Conservation (phyloP, 1,140 invertebrate species). For the Aphis craccivora region DNA sequence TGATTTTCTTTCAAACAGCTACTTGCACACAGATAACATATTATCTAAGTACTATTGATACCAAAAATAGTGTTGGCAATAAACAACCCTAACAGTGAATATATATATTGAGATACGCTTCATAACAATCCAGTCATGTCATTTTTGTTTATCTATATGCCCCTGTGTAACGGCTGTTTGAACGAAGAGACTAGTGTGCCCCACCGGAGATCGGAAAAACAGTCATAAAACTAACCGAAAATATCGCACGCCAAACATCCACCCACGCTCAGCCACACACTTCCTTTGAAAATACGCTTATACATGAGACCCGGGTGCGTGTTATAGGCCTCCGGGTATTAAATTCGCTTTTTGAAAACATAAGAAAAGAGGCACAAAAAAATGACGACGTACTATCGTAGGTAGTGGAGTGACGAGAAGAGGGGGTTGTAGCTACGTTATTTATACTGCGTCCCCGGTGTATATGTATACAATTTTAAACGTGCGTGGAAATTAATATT, state of each 20-base stretch:
- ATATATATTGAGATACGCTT: constrained; percentile 30
- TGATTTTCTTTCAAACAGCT: not conserved
- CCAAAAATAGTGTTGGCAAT: constrained; percentile 14
- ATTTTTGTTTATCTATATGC: constrained; percentile 45
- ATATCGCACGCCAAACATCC: constrained; percentile 35
- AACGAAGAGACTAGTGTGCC: constrained; percentile 42
- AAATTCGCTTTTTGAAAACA: constrained; percentile 52
- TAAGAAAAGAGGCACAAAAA: constrained; percentile 4
- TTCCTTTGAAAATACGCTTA: not conserved
- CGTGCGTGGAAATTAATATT: constrained; percentile 52
- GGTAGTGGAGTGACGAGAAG: not conserved
- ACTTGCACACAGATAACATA: not conserved
- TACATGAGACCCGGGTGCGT: not conserved
- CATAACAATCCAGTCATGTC: not conserved
- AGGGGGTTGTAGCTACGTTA: not conserved
- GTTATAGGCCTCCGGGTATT: constrained; percentile 42
- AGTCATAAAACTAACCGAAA: constrained; percentile 49
- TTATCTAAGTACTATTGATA: constrained; percentile 9
- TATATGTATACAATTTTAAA: constrained; percentile 56
- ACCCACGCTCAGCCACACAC: not conserved
- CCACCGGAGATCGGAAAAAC: constrained; percentile 45
- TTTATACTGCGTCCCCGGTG: constrained; percentile 36
- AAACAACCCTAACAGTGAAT: constrained; percentile 6
- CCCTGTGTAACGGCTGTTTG: not conserved
- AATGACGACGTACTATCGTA: not conserved